These are phyloP conservation scores for Pantherophis vulpinus DNA, from an alignment of 2,797 vertebrate species.

Conservation along the genomic window DNA sequence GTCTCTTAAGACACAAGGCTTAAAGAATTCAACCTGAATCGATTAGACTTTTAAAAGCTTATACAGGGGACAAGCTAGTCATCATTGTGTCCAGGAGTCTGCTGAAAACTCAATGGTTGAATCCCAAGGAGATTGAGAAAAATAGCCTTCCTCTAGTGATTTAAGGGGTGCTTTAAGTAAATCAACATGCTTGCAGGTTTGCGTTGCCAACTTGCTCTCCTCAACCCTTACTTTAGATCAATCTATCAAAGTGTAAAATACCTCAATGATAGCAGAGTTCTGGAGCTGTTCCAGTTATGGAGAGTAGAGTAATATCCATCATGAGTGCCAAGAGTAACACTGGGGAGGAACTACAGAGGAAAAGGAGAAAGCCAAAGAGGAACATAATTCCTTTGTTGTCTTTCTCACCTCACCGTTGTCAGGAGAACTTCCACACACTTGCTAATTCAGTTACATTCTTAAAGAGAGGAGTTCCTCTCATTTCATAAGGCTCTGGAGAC, in stretches of 20 bases:
- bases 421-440: neutral
- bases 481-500: neutral
- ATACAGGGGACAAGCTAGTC: slow-evolving; percentile 43
- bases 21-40: neutral
- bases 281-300: neutral
- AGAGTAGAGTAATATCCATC: neutral
- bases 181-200: neutral
- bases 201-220: neutral
- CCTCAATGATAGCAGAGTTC: neutral
- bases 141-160: neutral
- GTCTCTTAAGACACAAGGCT: neutral
- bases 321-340: neutral
- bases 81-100: slow-evolving; percentile 40
- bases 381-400: neutral
- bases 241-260: neutral
- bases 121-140: neutral
- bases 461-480: neutral
- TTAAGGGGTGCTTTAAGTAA: neutral
- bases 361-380: neutral
- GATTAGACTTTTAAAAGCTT: neutral
- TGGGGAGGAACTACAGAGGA: neutral
- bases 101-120: neutral
- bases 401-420: neutral
- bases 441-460: neutral
- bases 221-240: neutral